Evolutionary conservation across 2,113 vertebrate genomes (phyloP), one percentile per base, ranked within the genome.

Genomic region (Excalfactoria chinensis): DNA sequence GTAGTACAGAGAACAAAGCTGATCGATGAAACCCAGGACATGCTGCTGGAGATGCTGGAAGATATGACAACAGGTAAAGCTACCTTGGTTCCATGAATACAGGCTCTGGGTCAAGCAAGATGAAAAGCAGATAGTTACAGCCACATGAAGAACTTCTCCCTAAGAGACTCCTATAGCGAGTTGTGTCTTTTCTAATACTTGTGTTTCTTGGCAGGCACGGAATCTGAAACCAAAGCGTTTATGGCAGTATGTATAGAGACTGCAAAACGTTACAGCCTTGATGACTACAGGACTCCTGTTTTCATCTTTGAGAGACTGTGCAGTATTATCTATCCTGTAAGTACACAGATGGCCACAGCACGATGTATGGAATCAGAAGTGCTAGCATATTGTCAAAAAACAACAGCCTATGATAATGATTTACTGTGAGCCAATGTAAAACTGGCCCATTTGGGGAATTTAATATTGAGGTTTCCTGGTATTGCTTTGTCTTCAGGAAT

Each of bases 191-290:
- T 74, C 37, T 21, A 56, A 69, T 46, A 11, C 49, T 49, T 10
- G 41, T 12, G 26, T 82, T 32, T 46, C 74, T 79, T 91, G 73
- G 59, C 90, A 99, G 99, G 99, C 88, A 99, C 99, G 1, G 99
- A 99, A 88, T 99, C 99, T 1, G 99, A 99, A 97, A 99, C 99
- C 40, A 99, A 99, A 96, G 99, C 99, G 1, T 99, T 99, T 96
- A 99, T 99, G 99, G 99, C 99, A 0, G 99, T 99, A 70, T 99
- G 99, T 97, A 99, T 99, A 5, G 99, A 99, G 96, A 99, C 99
- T 6, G 99, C 99, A 28, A 99, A 99, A 93, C 98, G 99, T 9
- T 99, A 99, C 98, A 99, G 98, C 90, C 98, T 99, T 26, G 99
- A 99, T 17, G 99, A 99, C 97, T 99, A 99, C 96, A 97, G 99